Evolutionary conservation across 1,140 invertebrate genomes (phyloP), one percentile per base, ranked within the genome.

Genomic region (Drosophila biarmipes): DNA sequence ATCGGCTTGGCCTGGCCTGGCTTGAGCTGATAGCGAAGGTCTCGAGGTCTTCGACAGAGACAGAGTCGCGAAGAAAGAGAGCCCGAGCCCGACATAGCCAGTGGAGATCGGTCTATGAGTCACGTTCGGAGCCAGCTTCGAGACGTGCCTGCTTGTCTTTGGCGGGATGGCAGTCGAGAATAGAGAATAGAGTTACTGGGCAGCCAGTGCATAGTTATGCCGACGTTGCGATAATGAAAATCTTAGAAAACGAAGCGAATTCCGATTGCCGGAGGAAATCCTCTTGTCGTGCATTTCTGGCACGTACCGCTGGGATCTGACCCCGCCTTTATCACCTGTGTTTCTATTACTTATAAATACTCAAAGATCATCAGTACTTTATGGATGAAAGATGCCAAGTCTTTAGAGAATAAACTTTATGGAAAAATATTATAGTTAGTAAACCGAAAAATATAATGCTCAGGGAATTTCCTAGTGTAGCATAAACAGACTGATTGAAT

Each of bases 21-120:
- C 58, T 27, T 42, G 45, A 27, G 58, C 35, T 15, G 63, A 64
- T 67, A 64, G 63, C 63, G 63, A 69, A 69, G 66, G 66, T 69
- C 63, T 69, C 12, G 24, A 42, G 66, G 31, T 54, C 64, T 55
- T 35, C 14, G 19, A 31, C 19, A 42, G 27, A 40, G 58, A 37
- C 17, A 15, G 48, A 17, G n/a, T n/a, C n/a, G n/a, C n/a, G n/a
- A 17, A 12, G 29, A 34, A 34, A 34, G 48, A 34, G 48, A 19
- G 29, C 24, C 24, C 3, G 3, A 24, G 5, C 24, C 24, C n/a
- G n/a, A n/a, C n/a, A 24, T 0, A 24, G 24, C 29, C 29, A 51
- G 48, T 51, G 48, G 53, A 55, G 53, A 55, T 55, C 37, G n/a
- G 6, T 53, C 38, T 10, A 40, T 71, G 67, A 71, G 67, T 71